Evolutionary conservation across 2,797 vertebrate species (phyloP).

Genomic region (Acanthurus tractus): DNA sequence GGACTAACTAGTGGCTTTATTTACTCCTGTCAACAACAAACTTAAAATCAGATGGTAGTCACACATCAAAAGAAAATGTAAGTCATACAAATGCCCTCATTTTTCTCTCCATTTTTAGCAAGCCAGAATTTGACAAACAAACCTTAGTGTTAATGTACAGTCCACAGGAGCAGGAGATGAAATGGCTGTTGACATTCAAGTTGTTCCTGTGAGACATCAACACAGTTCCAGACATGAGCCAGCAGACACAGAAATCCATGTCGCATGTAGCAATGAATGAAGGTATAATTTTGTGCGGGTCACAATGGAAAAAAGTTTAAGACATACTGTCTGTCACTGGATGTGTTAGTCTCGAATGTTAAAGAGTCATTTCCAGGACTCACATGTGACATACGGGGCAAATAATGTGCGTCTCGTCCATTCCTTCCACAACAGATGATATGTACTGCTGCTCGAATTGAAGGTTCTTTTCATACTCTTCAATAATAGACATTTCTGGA

Average conservation of each 20-base stretch:
- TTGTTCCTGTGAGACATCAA: slow-evolving; percentile 85
- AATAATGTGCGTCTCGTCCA: slow-evolving; percentile 87
- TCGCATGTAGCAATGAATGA: no score
- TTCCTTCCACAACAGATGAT: slow-evolving; percentile 85
- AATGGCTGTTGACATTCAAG: slow-evolving; percentile 84
- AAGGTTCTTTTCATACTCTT: slow-evolving; percentile 89
- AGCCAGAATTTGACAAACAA: slow-evolving; percentile 43
- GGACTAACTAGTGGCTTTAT: no score
- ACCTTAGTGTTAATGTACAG: slow-evolving; percentile 89
- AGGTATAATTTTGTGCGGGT: not conserved
- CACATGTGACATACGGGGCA: slow-evolving; percentile 93
- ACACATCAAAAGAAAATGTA: no score
- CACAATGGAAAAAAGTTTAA: not conserved
- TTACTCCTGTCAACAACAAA: not conserved
- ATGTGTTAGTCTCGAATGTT: no score
- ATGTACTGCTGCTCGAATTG: slow-evolving; percentile 91
- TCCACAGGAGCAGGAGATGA: slow-evolving; percentile 91
- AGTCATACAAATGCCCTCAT: no score
- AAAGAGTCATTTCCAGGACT: slow-evolving; percentile 55
- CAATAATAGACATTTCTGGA: slow-evolving; percentile 88
- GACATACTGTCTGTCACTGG: not conserved
- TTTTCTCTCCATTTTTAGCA: not conserved
- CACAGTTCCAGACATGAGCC: not conserved
- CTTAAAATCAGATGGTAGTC: no score
- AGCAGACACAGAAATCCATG: not conserved